phyloP scores from a whole-genome alignment of 1,140 invertebrate genomes.

The Kradibia gibbosae region DNA sequence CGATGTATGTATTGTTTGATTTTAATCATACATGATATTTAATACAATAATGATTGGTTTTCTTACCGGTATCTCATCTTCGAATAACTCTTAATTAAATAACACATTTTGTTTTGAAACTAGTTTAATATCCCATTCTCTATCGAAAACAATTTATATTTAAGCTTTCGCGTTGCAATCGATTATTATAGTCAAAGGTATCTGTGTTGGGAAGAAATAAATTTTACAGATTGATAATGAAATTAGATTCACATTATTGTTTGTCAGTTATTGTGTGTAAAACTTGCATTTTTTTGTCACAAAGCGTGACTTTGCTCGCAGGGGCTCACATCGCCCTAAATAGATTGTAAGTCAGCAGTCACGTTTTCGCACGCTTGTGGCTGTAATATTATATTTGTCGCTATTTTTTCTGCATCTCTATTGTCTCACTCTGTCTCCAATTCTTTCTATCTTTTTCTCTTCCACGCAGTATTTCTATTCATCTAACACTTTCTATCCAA shows the following conservation, averaged over 20 bases:
- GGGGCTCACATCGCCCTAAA: constrained; percentile 34
- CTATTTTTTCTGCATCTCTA: neutral
- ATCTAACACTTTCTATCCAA: neutral
- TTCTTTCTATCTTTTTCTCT: neutral
- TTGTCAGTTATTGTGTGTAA: neutral
- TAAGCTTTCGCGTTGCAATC: no score
- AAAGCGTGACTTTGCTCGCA: constrained; percentile 17
- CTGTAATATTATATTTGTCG: neutral
- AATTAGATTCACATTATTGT: neutral
- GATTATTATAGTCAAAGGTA: no score
- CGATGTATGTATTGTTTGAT: neutral
- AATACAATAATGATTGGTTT: neutral
- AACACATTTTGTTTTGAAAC: neutral
- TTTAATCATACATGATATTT: neutral
- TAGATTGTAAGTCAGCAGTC: constrained; percentile 46
- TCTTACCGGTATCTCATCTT: neutral
- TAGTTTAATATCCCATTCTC: no score
- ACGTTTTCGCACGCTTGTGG: constrained; percentile 58
- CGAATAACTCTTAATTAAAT: neutral
- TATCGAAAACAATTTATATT: no score
- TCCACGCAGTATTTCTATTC: neutral
- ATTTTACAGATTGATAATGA: no score
- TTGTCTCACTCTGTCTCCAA: neutral
- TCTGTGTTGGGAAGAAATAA: no score
- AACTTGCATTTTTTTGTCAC: neutral